These are phyloP conservation scores for Globia sparganii DNA, from an alignment of 2,888 invertebrate species.

Conservation along the genomic window DNA sequence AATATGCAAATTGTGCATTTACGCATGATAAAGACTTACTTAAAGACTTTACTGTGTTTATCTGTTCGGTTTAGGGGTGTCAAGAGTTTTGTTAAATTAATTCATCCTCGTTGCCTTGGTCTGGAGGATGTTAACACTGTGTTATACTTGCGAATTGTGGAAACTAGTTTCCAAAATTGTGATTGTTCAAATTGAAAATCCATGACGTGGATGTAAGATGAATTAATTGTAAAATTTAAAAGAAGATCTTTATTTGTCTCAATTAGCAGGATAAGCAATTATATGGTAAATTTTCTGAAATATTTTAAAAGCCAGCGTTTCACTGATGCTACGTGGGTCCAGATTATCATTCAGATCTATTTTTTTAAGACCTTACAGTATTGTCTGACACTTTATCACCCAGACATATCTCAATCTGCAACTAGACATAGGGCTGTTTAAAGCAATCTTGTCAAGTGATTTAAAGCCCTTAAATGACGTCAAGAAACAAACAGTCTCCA, in stretches of 20 bases:
- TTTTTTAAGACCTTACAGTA: background rate
- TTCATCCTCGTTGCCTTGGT: background rate
- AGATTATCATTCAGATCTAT: background rate
- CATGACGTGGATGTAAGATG: background rate
- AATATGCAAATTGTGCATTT: constrained; percentile 73
- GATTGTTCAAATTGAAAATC: background rate
- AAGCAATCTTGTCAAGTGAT: background rate
- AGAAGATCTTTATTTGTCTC: background rate
- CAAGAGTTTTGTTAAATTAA: background rate
- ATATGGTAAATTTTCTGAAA: background rate
- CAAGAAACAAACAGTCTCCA: constrained; percentile 18
- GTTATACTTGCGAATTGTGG: background rate
- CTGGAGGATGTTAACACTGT: background rate
- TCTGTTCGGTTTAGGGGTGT: constrained; percentile 48
- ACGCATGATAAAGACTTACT: constrained; percentile 74
- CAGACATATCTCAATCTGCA: background rate
- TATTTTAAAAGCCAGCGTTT: background rate
- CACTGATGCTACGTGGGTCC: background rate
- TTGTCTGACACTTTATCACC: background rate
- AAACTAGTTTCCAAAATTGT: background rate
- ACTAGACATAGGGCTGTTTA: background rate
- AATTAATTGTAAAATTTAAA: background rate
- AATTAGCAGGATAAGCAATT: background rate
- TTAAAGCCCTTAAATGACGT: background rate
- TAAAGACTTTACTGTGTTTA: constrained; percentile 70